Conservation (phyloP, 1,140 invertebrate species). For the Halictus rubicundus region DNA sequence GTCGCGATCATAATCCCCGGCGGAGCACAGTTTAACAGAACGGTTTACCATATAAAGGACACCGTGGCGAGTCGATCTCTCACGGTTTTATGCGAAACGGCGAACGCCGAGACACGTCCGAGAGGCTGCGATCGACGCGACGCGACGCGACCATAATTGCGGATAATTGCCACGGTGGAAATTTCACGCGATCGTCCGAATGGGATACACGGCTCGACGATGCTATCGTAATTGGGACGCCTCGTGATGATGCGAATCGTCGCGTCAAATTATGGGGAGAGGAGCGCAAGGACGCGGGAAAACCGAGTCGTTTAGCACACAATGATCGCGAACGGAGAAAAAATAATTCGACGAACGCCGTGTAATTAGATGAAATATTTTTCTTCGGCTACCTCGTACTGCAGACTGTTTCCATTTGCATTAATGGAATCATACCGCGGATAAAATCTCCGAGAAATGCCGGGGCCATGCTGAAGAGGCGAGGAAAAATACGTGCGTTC, state of each 20-base stretch:
- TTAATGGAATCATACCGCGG: too few species aligned
- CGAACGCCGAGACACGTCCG: too few species aligned
- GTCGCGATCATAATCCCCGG: not conserved
- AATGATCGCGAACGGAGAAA: conserved; percentile 8
- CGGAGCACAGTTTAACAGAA: not conserved
- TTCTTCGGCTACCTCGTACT: not conserved
- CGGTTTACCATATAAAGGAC: conserved; percentile 13
- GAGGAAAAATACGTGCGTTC: not conserved
- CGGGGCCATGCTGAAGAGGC: too few species aligned
- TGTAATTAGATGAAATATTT: conserved; percentile 20
- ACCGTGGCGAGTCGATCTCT: conserved; percentile 2
- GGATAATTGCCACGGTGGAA: conserved; percentile 63
- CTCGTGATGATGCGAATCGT: conserved; percentile 5
- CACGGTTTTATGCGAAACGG: conserved; percentile 15
- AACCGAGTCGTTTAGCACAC: conserved; percentile 19
- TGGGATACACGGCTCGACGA: conserved; percentile 15
- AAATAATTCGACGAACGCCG: not conserved
- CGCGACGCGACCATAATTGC: conserved; percentile 50
- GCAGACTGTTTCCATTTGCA: too few species aligned
- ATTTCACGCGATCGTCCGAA: conserved; percentile 52
- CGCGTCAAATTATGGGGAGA: conserved; percentile 6
- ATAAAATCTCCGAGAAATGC: too few species aligned
- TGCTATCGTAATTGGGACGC: conserved; percentile 24
- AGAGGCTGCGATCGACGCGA: not conserved
- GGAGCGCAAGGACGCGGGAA: conserved; percentile 33